Conservation (phyloP, 2,113 vertebrate species). For the Phoxinus phoxinus region DNA sequence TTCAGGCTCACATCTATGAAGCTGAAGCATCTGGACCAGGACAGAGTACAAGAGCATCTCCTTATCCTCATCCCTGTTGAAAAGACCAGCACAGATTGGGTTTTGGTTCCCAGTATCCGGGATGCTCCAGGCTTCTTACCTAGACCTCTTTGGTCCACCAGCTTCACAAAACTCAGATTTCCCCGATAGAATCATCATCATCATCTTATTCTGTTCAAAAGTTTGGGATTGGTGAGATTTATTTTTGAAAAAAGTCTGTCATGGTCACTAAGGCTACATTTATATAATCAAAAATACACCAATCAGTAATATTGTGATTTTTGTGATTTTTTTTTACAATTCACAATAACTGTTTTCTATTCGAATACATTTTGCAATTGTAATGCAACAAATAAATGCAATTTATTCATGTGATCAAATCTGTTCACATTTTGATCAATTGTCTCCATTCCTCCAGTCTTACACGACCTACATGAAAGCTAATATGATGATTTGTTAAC, state of each 20-base stretch:
- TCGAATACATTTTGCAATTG: no score
- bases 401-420: not conserved
- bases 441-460: not conserved
- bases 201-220: not conserved
- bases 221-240: not conserved
- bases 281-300: not conserved
- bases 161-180: not conserved
- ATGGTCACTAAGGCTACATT: not conserved
- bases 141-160: not conserved
- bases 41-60: not conserved
- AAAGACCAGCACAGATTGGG: not conserved
- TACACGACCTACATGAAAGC: no score
- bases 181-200: not conserved
- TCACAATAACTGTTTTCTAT: not conserved
- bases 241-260: not conserved
- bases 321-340: no score
- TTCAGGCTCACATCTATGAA: not conserved
- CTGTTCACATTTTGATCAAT: not conserved
- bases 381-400: no score
- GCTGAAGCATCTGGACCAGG: not conserved
- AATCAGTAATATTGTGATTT: not conserved
- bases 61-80: not conserved
- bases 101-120: not conserved
- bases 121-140: not conserved
- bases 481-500: no score